Base-by-base conservation (phyloP, 2,888 invertebrate genomes). In the Hemistola chrysoprasaria region DNA sequence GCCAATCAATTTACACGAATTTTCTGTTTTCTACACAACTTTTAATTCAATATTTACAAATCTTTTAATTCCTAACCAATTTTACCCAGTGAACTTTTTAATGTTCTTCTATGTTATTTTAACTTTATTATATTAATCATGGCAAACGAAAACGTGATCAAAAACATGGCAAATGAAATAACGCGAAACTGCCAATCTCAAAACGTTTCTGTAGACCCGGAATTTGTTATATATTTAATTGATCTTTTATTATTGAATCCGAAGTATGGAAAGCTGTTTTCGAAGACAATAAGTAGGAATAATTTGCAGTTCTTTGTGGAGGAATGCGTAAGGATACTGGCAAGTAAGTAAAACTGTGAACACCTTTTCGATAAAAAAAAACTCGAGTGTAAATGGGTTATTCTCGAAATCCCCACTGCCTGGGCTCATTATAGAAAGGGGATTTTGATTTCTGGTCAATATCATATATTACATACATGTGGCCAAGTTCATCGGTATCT, bases 101-200 rank as follows among this genome's bases (percentile, higher is more conserved):
- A n/a, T n/a, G n/a, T n/a, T n/a, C n/a, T n/a, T n/a, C n/a, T n/a
- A n/a, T n/a, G n/a, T n/a, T n/a, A n/a, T n/a, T n/a, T n/a, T n/a
- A n/a, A n/a, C n/a, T n/a, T n/a, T 9, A 23, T 11, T 1, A 1
- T 9, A 9, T 9, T 10, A 50, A 64, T 32, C 26, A 86, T 87
- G 84, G 80, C 78, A 23, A 86, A 86, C 56, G 87, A 89, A 26
- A 90, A 90, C 52, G 73, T 90, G 8, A 75, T 90, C 6, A 90
- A 90, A 55, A 92, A 91, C 57, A 90, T 92, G 51, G 90, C 91
- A 0, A 90, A 85, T 44, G 92, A 92, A 74, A 83, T 92, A 29
- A 74, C 90, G 0, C 71, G 91, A 38, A 90, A 91, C 56, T 91
- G 91, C 51, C 83, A 80, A 44, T 56, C 73, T 0, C 71, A 73